Conservation (phyloP, 2,888 invertebrate genomes). For the Coleophora deauratella region DNA sequence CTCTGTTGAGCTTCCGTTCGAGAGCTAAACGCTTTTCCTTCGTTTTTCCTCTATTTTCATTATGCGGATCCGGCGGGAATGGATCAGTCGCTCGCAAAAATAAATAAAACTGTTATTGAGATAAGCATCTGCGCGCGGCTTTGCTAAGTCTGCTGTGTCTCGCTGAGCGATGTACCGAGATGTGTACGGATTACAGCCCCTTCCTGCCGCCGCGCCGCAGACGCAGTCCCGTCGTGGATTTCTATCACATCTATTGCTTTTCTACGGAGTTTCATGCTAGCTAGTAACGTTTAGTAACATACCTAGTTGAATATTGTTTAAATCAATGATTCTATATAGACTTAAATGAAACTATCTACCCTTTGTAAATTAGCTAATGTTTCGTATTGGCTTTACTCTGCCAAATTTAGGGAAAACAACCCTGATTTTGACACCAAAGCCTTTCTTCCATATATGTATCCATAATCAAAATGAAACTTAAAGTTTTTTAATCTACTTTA, state of each 20-base stretch:
- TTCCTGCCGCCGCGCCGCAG: constrained; percentile 35
- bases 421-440: too few species aligned
- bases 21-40: constrained; percentile 12
- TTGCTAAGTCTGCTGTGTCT: constrained; percentile 71
- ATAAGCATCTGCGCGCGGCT: constrained; percentile 71
- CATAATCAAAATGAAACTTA: too few species aligned
- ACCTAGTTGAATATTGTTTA: too few species aligned
- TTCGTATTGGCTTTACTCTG: too few species aligned
- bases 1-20: constrained; percentile 21
- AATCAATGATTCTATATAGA: too few species aligned
- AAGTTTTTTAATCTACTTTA: too few species aligned
- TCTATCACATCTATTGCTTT: constrained; percentile 48
- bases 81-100: constrained; percentile 69
- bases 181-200: constrained; percentile 66
- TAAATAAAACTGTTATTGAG: constrained; percentile 75
- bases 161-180: constrained; percentile 70
- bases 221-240: constrained; percentile 9
- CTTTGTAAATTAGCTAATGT: too few species aligned
- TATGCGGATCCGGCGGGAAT: constrained; percentile 57
- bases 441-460: too few species aligned
- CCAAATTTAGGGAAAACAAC: too few species aligned
- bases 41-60: constrained; percentile 54
- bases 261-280: constrained; percentile 57
- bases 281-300: too few species aligned
- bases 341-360: too few species aligned